Conservation (phyloP, 1,140 invertebrate species). For the Cydia strobilella region DNA sequence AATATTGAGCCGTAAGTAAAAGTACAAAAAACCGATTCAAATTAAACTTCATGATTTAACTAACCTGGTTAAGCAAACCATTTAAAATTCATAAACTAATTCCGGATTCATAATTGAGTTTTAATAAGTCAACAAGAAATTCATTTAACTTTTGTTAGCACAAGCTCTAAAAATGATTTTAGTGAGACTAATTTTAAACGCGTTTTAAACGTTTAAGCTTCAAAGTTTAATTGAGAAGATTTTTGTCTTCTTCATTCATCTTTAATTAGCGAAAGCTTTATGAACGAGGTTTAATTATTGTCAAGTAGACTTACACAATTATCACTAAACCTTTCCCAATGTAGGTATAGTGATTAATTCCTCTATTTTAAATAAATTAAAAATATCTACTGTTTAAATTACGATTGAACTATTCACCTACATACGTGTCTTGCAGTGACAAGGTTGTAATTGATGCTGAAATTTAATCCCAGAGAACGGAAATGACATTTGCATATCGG, state of each 20-base stretch:
- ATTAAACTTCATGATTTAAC: background rate
- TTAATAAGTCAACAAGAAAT: background rate
- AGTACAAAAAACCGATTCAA: background rate
- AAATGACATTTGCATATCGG: slow-evolving; percentile 25
- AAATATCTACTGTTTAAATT: too few relatives aligned
- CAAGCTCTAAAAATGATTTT: background rate
- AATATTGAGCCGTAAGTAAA: too few relatives aligned
- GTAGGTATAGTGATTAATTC: too few relatives aligned
- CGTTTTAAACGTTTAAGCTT: background rate
- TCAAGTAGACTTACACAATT: too few relatives aligned
- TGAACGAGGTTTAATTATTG: too few relatives aligned
- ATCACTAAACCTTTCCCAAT: too few relatives aligned
- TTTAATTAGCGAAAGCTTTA: too few relatives aligned
- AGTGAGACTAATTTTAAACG: background rate
- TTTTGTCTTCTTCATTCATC: too few relatives aligned
- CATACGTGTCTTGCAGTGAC: background rate
- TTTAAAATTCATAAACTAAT: slow-evolving; percentile 17
- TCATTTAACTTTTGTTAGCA: slow-evolving; percentile 1
- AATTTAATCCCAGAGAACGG: slow-evolving; percentile 9
- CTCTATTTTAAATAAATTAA: too few relatives aligned
- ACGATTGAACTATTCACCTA: too few relatives aligned
- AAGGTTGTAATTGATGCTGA: slow-evolving; percentile 13
- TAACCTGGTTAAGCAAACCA: background rate
- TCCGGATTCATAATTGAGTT: background rate
- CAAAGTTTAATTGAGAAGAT: too few relatives aligned